phyloP scores from a whole-genome alignment of 2,888 invertebrate species.

The Parelbella ahira region DNA sequence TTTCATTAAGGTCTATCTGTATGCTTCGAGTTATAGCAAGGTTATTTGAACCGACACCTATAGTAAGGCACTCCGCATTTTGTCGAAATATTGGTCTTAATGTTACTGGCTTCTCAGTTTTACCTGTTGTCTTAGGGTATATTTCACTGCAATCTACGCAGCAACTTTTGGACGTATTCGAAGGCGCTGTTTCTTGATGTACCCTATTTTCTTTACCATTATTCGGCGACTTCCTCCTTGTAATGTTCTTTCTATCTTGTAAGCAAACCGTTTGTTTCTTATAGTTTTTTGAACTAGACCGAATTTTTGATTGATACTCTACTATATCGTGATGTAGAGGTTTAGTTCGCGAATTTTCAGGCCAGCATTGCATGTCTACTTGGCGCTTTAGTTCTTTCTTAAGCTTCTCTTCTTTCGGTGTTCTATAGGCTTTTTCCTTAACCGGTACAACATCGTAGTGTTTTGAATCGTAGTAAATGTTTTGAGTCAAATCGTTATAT shows the following conservation, averaged over 20 bases:
- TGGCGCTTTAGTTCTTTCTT: constrained; percentile 36
- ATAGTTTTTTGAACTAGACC: constrained; percentile 18
- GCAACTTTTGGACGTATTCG: constrained; percentile 40
- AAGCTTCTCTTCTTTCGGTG: constrained; percentile 34
- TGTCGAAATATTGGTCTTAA: constrained; percentile 29
- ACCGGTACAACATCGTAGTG: constrained; percentile 63
- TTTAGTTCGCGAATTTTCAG: constrained; percentile 40
- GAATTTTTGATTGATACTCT: constrained; percentile 28
- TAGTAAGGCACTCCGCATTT: constrained; percentile 45
- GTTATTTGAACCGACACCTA: constrained; percentile 30
- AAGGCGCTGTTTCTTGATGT: constrained; percentile 25
- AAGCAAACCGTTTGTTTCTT: constrained; percentile 13
- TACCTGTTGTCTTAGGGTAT: constrained; percentile 39
- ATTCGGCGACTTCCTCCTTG: constrained; percentile 6
- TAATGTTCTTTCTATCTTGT: constrained; percentile 11
- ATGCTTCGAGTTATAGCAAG: constrained; percentile 42
- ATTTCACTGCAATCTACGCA: constrained; percentile 47
- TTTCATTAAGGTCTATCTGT: constrained; percentile 34
- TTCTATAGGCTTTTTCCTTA: constrained; percentile 47
- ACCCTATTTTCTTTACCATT: constrained; percentile 17
- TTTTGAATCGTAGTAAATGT: constrained; percentile 54
- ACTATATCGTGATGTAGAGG: constrained; percentile 28
- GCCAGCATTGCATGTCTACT: constrained; percentile 36
- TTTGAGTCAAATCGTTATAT: constrained; percentile 32
- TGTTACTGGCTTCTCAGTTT: constrained; percentile 26